Conservation (phyloP, 2,797 vertebrate species). For the Coilia nasus region DNA sequence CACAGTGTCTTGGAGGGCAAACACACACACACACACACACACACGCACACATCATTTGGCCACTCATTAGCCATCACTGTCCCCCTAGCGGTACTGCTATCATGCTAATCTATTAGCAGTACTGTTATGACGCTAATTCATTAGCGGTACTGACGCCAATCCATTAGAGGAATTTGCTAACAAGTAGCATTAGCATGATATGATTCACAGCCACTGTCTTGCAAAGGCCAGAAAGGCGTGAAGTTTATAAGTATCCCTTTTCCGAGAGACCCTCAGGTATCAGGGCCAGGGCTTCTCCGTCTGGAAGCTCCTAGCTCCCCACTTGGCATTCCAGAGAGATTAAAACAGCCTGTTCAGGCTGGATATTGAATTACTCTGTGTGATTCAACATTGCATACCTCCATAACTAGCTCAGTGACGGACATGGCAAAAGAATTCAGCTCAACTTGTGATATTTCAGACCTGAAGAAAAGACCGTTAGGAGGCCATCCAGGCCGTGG, state of each 20-base stretch:
- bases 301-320: neutral
- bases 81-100: constrained; percentile 63
- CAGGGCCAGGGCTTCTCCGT: neutral
- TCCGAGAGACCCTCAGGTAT: neutral
- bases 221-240: constrained; percentile 61
- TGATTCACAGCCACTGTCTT: constrained; percentile 55
- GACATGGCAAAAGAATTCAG: neutral
- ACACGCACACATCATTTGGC: constrained; percentile 51
- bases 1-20: constrained; percentile 45
- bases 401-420: neutral
- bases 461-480: too few relatives aligned
- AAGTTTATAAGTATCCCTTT: constrained; percentile 63
- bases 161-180: constrained; percentile 70
- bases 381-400: neutral
- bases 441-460: neutral
- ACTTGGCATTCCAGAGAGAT: constrained; percentile 1
- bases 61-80: constrained; percentile 65
- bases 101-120: constrained; percentile 65
- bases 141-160: constrained; percentile 70
- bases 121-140: constrained; percentile 70
- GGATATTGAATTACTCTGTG: constrained; percentile 6
- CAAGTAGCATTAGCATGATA: constrained; percentile 61
- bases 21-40: constrained; percentile 63
- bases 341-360: neutral
- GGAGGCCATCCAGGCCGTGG: neutral